Evolutionary conservation across 2,888 invertebrate genomes (phyloP).

Genomic region (Neuroscelio doddi): DNA sequence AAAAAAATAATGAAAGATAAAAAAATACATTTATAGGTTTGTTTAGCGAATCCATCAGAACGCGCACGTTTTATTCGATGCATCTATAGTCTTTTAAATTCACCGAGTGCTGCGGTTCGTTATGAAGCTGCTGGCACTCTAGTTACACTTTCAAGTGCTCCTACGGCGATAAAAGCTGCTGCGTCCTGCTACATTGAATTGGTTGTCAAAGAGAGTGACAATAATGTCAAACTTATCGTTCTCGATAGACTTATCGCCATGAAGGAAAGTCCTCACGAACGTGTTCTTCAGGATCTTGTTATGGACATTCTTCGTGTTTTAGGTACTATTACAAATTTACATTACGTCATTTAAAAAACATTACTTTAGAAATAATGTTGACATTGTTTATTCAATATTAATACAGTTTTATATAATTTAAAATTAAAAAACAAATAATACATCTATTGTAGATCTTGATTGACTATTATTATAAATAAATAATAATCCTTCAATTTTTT

Average conservation of each 20-base stretch:
- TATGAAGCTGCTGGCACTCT: slow-evolving; percentile 99
- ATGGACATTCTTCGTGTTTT: slow-evolving; percentile 98
- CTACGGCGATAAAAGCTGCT: slow-evolving; percentile 98
- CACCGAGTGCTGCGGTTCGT: slow-evolving; percentile 95
- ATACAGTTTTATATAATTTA: too few species aligned
- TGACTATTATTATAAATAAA: too few species aligned
- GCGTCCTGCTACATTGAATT: slow-evolving; percentile 98
- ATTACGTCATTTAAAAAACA: too few species aligned
- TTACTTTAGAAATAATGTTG: too few species aligned
- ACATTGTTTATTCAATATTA: too few species aligned
- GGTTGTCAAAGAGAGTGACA: slow-evolving; percentile 99
- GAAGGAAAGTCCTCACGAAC: slow-evolving; percentile 88
- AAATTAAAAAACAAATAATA: too few species aligned
- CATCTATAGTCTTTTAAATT: slow-evolving; percentile 97
- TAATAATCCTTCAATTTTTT: neutral
- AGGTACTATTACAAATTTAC: slow-evolving; percentile 73
- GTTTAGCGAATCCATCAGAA: slow-evolving; percentile 96
- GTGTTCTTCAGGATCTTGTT: slow-evolving; percentile 90
- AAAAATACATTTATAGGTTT: slow-evolving; percentile 82
- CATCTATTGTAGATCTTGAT: too few species aligned
- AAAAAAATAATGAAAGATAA: too few species aligned
- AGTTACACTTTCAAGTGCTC: slow-evolving; percentile 96
- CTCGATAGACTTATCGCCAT: slow-evolving; percentile 93
- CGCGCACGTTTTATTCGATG: slow-evolving; percentile 98
- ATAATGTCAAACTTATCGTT: slow-evolving; percentile 99